These are phyloP conservation scores for Cavia porcellus DNA, from an alignment of 2,113 vertebrate genomes.

Conservation along the genomic window DNA sequence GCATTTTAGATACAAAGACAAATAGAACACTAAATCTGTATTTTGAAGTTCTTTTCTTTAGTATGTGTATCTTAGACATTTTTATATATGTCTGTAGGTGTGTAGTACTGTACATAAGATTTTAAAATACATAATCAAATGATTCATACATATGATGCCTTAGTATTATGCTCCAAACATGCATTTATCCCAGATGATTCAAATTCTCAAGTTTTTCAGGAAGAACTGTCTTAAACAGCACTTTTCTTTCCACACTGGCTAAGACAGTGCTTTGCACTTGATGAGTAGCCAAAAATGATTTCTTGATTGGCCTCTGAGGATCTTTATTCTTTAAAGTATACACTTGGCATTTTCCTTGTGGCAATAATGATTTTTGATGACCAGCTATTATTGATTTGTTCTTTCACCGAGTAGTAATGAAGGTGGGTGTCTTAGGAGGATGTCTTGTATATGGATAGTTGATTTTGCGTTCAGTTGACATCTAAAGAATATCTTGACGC, in stretches of 20 bases:
- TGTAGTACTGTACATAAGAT: not conserved
- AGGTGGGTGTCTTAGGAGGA: not conserved
- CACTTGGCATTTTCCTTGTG: not conserved
- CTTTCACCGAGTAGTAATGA: not conserved
- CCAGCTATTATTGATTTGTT: not conserved
- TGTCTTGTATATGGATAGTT: not conserved
- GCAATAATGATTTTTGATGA: not conserved
- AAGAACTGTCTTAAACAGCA: not conserved
- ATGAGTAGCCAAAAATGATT: not conserved
- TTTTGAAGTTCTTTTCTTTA: not conserved
- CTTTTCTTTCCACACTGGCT: not conserved
- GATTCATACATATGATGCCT: not conserved
- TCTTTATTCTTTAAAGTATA: slow-evolving; percentile 23
- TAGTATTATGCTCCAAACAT: not conserved
- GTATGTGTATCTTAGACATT: not conserved
- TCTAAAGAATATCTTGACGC: not conserved
- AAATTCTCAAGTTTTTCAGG: not conserved
- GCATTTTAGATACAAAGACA: not conserved
- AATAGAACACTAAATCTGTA: not conserved
- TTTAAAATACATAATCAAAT: slow-evolving; percentile 13
- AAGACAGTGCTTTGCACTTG: not conserved
- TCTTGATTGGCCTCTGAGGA: not conserved
- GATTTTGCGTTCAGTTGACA: not conserved
- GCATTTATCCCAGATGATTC: not conserved
- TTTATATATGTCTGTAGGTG: not conserved